Conservation (phyloP, 2,797 vertebrate species). For the Halcyon smyrnensis region DNA sequence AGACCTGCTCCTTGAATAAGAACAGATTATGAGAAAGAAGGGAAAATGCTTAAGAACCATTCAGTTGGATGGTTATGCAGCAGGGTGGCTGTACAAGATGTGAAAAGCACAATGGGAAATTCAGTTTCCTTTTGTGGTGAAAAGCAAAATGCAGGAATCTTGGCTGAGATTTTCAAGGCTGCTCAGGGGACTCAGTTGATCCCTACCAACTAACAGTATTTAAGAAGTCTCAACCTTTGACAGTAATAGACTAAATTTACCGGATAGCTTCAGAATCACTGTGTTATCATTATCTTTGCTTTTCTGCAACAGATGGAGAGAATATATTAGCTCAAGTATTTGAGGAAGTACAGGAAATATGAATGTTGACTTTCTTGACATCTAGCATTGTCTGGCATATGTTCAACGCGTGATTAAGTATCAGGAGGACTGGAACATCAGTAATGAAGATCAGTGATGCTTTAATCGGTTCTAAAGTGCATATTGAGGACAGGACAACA, state of each 20-base stretch:
- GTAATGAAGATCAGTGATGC: not conserved
- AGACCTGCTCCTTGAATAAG: not conserved
- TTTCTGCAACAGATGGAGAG: conserved; percentile 53
- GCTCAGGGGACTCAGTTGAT: not conserved
- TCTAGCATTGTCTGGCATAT: conserved; percentile 25
- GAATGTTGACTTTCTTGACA: conserved; percentile 58
- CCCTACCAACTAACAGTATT: not conserved
- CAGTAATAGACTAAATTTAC: not conserved
- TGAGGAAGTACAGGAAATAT: conserved; percentile 55
- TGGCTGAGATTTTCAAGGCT: not conserved
- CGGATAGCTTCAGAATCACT: not conserved
- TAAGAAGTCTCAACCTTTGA: not conserved
- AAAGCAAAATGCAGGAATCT: not conserved
- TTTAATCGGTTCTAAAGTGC: not conserved
- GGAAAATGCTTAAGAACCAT: not conserved
- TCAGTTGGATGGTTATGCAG: not conserved
- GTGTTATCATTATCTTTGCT: not conserved
- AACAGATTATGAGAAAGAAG: not conserved
- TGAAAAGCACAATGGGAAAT: not conserved
- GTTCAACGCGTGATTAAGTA: conserved; percentile 42
- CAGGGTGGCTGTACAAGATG: not conserved
- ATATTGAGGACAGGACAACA: not conserved
- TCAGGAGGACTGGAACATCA: conserved; percentile 14
- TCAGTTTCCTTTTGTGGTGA: not conserved
- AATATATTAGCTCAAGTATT: conserved; percentile 65